These are phyloP conservation scores for Trematomus bernacchii DNA, from an alignment of 2,797 vertebrate species.

Conservation along the genomic window DNA sequence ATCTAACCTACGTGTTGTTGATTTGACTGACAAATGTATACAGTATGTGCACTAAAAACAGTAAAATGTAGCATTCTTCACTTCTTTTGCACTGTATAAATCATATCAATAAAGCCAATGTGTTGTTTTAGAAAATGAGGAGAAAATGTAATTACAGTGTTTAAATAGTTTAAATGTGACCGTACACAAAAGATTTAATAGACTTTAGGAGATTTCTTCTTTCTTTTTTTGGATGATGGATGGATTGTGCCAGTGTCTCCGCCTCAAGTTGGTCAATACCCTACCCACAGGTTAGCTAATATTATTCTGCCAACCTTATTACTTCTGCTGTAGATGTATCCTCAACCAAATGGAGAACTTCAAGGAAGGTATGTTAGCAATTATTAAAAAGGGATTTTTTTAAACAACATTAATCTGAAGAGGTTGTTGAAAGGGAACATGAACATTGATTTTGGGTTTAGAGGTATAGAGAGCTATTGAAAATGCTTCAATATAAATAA, in stretches of 20 bases:
- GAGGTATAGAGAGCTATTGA: not conserved
- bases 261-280: too few species aligned
- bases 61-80: not conserved
- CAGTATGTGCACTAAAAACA: not conserved
- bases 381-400: not conserved
- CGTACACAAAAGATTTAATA: not conserved
- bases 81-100: not conserved
- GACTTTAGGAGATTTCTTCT: not conserved
- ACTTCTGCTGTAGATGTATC: not conserved
- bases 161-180: not conserved
- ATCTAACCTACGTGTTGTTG: not conserved
- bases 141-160: not conserved
- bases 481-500: too few species aligned
- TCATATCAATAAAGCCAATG: not conserved
- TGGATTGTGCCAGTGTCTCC: too few species aligned
- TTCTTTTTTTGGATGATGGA: too few species aligned
- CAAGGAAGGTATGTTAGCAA: conserved; percentile 1
- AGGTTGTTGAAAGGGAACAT: not conserved
- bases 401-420: not conserved
- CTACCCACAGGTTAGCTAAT: too few species aligned
- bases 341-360: not conserved
- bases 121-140: not conserved
- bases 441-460: not conserved
- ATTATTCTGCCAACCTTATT: too few species aligned
- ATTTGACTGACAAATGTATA: not conserved